Base-by-base conservation (phyloP, 2,888 invertebrate species). In the Pterostichus madidus region DNA sequence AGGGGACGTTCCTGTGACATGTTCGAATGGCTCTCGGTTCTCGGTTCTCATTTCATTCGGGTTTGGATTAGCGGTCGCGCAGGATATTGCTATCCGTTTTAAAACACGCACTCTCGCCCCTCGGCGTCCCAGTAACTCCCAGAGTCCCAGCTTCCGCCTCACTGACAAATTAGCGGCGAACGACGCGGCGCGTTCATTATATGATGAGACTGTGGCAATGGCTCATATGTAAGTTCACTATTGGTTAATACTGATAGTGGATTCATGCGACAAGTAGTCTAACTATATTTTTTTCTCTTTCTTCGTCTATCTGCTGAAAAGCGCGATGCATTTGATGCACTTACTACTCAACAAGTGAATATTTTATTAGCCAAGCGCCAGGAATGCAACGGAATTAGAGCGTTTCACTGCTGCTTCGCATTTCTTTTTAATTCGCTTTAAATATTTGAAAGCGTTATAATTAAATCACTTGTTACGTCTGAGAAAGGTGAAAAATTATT, bases 381-480 rank as follows among this genome's bases (percentile, higher is more conserved):
- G 77, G 32, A 59, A 56, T 77, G 77, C 59, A 77, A 35, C 59
- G 77, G 59, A 77, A 77, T 59, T 77, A 59, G 35, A 77, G 44
- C 49, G 77, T 77, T 71, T 71, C 56, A 56, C 15, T 56, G 56
- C 17, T 56, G 24, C 56, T 56, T 13, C 46, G 15, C 32, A 39
- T 59, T 77, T 59, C 24, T 77, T 77, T 77, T 77, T 59, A 77
- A 77, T 56, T 59, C n/a, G 35, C 32, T 59, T 56, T 35, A 56
- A 77, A 77, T 59, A 77, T 77, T 77, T 77, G 17, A 59, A 77
- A 77, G 77, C 44, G 77, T 24, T 77, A 32, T 77, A 77, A 77
- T 77, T 59, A 77, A 53, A 77, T 59, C 59, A 56, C 59, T 77
- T 77, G 59, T 56, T 59, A 77, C 44, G 59, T 77, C 24, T 59